Conservation (phyloP, 92 coral and sea anemone species). For the Zoanthus solanderi region DNA sequence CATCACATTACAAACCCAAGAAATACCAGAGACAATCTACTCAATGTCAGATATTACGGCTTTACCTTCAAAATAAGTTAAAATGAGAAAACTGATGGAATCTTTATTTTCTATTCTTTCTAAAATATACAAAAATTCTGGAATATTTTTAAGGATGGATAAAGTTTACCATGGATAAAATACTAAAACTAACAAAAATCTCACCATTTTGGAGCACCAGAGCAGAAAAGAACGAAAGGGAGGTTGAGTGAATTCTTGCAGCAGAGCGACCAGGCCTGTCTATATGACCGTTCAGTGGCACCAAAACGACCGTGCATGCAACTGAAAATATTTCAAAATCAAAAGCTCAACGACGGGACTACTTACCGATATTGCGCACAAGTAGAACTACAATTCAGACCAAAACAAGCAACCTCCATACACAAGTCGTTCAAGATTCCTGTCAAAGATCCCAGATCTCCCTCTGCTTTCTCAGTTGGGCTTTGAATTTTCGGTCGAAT, state of each 20-base stretch:
- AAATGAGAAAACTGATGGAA: not conserved
- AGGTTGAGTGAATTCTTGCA: constrained; percentile 45
- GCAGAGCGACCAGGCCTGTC: constrained; percentile 52
- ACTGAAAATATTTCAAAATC: too few relatives aligned
- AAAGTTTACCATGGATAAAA: constrained; percentile 29
- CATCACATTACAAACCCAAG: not conserved
- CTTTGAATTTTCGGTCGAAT: too few relatives aligned
- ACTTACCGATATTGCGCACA: too few relatives aligned
- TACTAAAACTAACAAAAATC: constrained; percentile 23
- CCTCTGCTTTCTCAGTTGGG: too few relatives aligned
- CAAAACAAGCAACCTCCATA: too few relatives aligned
- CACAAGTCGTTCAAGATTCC: too few relatives aligned
- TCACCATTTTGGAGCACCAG: constrained; percentile 89
- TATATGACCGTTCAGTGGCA: not conserved
- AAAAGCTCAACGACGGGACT: too few relatives aligned
- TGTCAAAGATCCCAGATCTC: too few relatives aligned
- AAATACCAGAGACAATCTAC: not conserved
- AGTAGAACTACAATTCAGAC: too few relatives aligned
- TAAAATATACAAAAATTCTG: not conserved
- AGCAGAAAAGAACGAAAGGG: constrained; percentile 85
- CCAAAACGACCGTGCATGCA: too few relatives aligned
- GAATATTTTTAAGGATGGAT: constrained; percentile 44
- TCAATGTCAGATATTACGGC: not conserved
- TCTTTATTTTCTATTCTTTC: constrained; percentile 4
- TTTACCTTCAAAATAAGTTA: not conserved